Percentiles rank a stretch among this genome's conserved stretches.
These are phyloP conservation scores for Deroptyus accipitrinus DNA, from an alignment of 2,113 vertebrate genomes.

Conservation along the genomic window DNA sequence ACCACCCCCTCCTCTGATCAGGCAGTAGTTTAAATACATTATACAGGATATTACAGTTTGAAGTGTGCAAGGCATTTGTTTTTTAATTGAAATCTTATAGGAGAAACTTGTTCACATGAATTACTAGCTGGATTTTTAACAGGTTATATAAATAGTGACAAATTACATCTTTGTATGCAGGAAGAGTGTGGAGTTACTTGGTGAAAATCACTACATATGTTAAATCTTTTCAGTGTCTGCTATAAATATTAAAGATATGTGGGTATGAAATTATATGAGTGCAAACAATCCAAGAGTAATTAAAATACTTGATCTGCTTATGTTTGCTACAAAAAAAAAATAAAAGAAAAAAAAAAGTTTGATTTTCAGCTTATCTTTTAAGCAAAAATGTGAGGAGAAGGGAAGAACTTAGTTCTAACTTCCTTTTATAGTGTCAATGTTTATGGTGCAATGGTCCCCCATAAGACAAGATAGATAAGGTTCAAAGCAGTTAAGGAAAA, in stretches of 20 bases:
- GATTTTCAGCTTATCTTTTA: background rate
- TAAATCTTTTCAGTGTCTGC: constrained; percentile 71
- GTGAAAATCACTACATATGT: constrained; percentile 77
- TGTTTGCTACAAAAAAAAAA: background rate
- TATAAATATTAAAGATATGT: constrained; percentile 78
- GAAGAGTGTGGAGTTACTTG: constrained; percentile 68
- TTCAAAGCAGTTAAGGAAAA: background rate
- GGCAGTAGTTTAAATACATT: constrained; percentile 27
- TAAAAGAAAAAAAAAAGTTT: background rate
- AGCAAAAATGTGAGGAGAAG: background rate
- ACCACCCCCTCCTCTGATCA: constrained; percentile 18
- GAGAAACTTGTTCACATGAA: constrained; percentile 72
- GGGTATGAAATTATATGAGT: constrained; percentile 68
- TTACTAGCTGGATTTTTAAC: constrained; percentile 72
- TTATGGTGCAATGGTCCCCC: background rate
- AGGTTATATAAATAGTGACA: constrained; percentile 73
- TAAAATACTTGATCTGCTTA: constrained; percentile 70
- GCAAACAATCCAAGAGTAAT: constrained; percentile 67
- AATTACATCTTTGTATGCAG: constrained; percentile 77
- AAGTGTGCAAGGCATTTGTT: constrained; percentile 63
- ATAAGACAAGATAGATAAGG: background rate
- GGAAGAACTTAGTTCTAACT: background rate
- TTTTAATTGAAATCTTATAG: constrained; percentile 75
- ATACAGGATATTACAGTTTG: constrained; percentile 48
- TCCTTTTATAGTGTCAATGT: background rate